These are phyloP conservation scores for Aulostomus chinensis DNA, from an alignment of 2,797 vertebrate species.

Conservation along the genomic window DNA sequence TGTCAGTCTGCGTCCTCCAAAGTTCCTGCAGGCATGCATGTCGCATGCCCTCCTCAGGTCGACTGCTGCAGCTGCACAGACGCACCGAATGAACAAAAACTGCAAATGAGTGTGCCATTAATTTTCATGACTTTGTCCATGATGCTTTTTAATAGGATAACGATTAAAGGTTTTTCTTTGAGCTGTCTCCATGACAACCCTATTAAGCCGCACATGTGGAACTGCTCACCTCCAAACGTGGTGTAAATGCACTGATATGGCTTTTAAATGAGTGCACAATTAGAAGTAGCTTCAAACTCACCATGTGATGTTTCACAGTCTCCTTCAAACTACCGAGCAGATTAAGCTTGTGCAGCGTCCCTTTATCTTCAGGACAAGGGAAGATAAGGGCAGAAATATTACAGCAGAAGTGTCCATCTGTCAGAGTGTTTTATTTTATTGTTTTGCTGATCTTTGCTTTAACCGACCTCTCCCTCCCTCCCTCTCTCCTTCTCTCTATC, in stretches of 20 bases:
- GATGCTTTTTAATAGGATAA: too few species aligned
- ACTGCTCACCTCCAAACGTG: background rate
- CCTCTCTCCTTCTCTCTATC: constrained; percentile 7
- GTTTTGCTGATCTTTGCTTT: constrained; percentile 68
- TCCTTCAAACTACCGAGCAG: constrained; percentile 19
- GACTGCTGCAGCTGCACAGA: too few species aligned
- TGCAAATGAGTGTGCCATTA: too few species aligned
- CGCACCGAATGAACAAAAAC: too few species aligned
- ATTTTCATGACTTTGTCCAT: too few species aligned
- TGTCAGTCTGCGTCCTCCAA: too few species aligned
- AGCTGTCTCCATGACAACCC: too few species aligned
- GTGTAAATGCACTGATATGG: background rate
- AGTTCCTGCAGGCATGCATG: too few species aligned
- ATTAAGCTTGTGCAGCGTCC: constrained; percentile 5
- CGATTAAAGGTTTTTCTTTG: too few species aligned
- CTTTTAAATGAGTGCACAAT: constrained; percentile 21
- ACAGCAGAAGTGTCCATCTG: constrained; percentile 61
- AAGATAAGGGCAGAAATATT: constrained; percentile 42
- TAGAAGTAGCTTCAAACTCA: constrained; percentile 33
- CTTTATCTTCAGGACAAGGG: constrained; percentile 45
- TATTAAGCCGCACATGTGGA: background rate
- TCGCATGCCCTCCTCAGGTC: too few species aligned
- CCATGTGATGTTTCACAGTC: constrained; percentile 4
- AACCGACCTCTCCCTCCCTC: too few species aligned
- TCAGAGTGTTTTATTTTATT: constrained; percentile 45